Evolutionary conservation across 1,140 invertebrate species (phyloP).

Genomic region (Eupristina koningsbergeri): DNA sequence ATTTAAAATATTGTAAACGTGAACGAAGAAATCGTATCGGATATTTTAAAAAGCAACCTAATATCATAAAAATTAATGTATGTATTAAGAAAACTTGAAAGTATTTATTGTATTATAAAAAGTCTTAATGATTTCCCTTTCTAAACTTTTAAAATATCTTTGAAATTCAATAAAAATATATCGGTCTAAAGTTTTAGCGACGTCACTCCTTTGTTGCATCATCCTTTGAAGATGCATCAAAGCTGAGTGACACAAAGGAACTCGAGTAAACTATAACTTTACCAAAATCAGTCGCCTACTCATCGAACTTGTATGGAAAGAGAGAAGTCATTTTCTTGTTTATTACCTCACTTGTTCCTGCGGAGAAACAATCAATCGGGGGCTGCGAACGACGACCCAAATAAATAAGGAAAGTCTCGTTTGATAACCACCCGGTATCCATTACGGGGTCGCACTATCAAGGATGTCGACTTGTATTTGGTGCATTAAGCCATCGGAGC

Average conservation of each 20-base stretch:
- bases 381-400: not conserved
- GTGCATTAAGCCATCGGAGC: not conserved
- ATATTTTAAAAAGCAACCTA: no score
- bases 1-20: no score
- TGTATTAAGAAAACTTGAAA: no score
- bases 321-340: slow-evolving; percentile 1
- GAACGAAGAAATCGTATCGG: no score
- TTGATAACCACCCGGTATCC: not conserved
- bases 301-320: not conserved
- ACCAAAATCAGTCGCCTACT: slow-evolving; percentile 5
- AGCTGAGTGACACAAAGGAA: slow-evolving; percentile 11
- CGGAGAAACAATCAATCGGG: not conserved
- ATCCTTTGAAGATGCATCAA: not conserved
- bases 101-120: no score
- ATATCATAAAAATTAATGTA: no score
- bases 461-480: slow-evolving; percentile 18
- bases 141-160: not conserved
- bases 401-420: slow-evolving; percentile 18
- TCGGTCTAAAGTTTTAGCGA: not conserved
- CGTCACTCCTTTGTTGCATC: not conserved
- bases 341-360: not conserved
- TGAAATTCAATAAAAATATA: not conserved
- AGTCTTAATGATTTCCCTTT: no score
- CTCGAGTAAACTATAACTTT: not conserved
- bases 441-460: not conserved